Percentiles rank a stretch among this genome's conserved stretches.
Evolutionary conservation across 2,888 invertebrate species (phyloP).

Genomic region (Pristionchus maxplancki): DNA sequence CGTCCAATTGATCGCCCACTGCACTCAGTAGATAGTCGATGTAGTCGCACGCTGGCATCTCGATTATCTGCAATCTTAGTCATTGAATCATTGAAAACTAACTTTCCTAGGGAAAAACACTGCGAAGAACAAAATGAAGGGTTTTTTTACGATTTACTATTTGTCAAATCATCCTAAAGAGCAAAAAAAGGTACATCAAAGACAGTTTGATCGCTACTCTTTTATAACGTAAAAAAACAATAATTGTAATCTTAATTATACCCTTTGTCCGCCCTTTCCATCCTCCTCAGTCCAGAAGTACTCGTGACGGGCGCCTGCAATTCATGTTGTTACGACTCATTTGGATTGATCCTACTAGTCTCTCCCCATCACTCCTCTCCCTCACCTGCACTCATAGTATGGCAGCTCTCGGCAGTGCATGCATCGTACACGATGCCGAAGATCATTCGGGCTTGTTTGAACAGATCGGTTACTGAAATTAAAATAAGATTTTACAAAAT

Average conservation of each 20-base stretch:
- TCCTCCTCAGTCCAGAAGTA: slow-evolving; percentile 99
- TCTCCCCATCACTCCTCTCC: not conserved
- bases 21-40: slow-evolving; percentile 99
- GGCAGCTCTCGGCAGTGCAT: slow-evolving; percentile 93
- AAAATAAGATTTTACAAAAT: not conserved
- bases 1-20: slow-evolving; percentile 99
- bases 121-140: too few species aligned
- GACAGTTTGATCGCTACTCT: too few species aligned
- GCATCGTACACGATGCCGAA: slow-evolving; percentile 99
- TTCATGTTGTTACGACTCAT: not conserved
- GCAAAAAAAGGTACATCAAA: too few species aligned
- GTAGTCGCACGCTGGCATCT: slow-evolving; percentile 98
- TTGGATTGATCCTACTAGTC: too few species aligned
- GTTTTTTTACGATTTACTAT: too few species aligned
- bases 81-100: not conserved
- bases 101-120: too few species aligned
- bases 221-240: too few species aligned
- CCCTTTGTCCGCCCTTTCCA: slow-evolving; percentile 34
- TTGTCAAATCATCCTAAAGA: too few species aligned
- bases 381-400: slow-evolving; percentile 50
- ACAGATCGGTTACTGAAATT: slow-evolving; percentile 49
- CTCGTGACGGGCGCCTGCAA: slow-evolving; percentile 95
- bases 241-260: too few species aligned
- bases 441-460: slow-evolving; percentile 95
- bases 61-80: slow-evolving; percentile 87